Conservation (phyloP, 2,888 invertebrate species). For the Rambutsinella grinnellia region DNA sequence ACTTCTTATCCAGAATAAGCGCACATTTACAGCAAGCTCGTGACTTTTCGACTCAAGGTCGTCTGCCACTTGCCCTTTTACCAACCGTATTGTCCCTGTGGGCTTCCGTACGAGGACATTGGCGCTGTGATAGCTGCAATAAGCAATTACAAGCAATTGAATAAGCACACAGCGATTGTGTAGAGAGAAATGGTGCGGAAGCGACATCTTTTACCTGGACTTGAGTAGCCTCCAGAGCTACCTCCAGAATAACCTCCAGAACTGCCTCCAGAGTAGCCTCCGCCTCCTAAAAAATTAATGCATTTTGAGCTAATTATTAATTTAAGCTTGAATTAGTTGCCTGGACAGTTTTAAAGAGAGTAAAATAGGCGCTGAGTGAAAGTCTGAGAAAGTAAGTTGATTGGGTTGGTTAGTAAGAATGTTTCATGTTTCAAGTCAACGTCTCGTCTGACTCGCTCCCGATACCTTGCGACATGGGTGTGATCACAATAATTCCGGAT, state of each 20-base stretch:
- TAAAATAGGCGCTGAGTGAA: background rate
- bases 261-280: background rate
- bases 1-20: background rate
- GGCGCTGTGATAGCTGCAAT: conserved; percentile 2
- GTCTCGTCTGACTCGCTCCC: too few species aligned
- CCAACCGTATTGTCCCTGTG: conserved; percentile 39
- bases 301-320: background rate
- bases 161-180: background rate
- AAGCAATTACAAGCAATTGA: too few species aligned
- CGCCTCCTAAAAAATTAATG: background rate
- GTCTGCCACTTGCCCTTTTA: too few species aligned
- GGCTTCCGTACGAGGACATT: conserved; percentile 14
- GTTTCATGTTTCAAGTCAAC: too few species aligned
- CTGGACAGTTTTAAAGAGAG: too few species aligned
- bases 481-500: conserved; percentile 50
- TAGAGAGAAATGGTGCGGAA: background rate
- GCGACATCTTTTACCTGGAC: background rate
- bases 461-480: conserved; percentile 43
- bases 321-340: background rate
- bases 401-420: too few species aligned
- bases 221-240: background rate
- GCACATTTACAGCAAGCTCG: too few species aligned
- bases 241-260: conserved; percentile 4
- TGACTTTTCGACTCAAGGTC: too few species aligned
- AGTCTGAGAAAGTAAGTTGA: background rate